Percentiles rank a stretch among this genome's conserved stretches.
Conservation (phyloP, 2,888 invertebrate genomes). For the Eupithecia tripunctaria region DNA sequence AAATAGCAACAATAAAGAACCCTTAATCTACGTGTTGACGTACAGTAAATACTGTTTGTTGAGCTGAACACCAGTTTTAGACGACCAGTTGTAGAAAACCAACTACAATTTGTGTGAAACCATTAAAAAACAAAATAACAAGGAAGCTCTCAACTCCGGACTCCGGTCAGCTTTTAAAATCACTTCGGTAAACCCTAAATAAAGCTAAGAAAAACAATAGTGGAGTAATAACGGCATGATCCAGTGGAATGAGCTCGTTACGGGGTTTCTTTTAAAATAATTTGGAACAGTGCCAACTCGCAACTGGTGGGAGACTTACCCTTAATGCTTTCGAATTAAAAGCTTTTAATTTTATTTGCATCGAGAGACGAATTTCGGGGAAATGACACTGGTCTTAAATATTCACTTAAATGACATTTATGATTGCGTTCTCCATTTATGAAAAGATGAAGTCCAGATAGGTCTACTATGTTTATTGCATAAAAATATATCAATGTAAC, state of each 20-base stretch:
- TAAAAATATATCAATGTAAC: no score
- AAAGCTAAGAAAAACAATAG: conserved; percentile 51
- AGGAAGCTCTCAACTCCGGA: conserved; percentile 33
- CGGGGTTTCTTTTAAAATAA: conserved; percentile 76
- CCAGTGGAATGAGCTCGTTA: conserved; percentile 67
- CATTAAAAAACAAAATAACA: conserved; percentile 38
- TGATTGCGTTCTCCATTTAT: neutral
- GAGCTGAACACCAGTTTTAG: neutral
- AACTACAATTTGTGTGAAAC: conserved; percentile 18
- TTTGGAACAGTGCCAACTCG: conserved; percentile 76
- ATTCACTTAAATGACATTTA: neutral
- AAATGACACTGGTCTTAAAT: neutral
- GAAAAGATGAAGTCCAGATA: no score
- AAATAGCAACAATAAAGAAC: neutral
- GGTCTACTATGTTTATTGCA: no score
- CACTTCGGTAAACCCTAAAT: conserved; percentile 43
- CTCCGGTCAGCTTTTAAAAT: conserved; percentile 36
- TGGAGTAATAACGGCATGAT: conserved; percentile 59
- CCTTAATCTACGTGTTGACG: no score
- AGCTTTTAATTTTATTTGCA: conserved; percentile 61
- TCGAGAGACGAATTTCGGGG: neutral
- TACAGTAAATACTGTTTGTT: neutral
- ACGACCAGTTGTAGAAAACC: conserved; percentile 4
- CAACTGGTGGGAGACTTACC: conserved; percentile 79
- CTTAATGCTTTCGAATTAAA: conserved; percentile 69